Base-by-base conservation (phyloP, 2,888 invertebrate species). In the Tachina fera region DNA sequence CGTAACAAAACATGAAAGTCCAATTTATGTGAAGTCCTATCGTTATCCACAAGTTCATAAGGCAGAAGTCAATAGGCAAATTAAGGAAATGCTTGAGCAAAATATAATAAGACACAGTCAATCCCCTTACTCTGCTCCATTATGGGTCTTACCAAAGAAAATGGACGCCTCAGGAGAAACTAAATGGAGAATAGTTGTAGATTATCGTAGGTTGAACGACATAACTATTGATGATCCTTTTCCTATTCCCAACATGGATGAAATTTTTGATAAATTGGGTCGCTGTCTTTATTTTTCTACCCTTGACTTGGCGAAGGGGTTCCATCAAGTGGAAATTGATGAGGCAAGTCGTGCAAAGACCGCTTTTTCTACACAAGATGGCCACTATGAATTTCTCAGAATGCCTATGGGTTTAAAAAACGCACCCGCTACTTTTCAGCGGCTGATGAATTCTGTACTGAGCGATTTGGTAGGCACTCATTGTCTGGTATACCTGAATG, bases 291-390 rank as follows among this genome's bases (percentile, higher is more conserved):
- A 83, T 63, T 87, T 84, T 60, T 53, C 80, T 16, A 83, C 85
- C 9, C 16, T 87, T 22, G 83, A 87, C 19, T 68, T 86, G 43
- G 77, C 76, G 4, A 72, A 45, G 86, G 41, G 85, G 81, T n/a
- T 85, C 51, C 77, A 85, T 70, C 82, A 84, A 60, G 83, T 91
- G 87, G 88, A 31, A 31, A 31, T 31, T 31, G 31, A 31, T 31
- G 31, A 2, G 31, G 31, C 31, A 31, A 31, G 31, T 56, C 80
- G 83, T 9, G 45, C 45, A 45, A 45, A 45, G 45, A 45, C 45
- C 45, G 45, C 13, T 11, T 45, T 45, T 45, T 45, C 45, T 11
- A 45, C 11, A 13, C 45, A 45, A 45, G 13, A 10, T 13, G 45
- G 45, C 1, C 13, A 45, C 13, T 45, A 45, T 45, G 45, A 45